Conservation (phyloP, 2,888 invertebrate species). For the Spodoptera picta region DNA sequence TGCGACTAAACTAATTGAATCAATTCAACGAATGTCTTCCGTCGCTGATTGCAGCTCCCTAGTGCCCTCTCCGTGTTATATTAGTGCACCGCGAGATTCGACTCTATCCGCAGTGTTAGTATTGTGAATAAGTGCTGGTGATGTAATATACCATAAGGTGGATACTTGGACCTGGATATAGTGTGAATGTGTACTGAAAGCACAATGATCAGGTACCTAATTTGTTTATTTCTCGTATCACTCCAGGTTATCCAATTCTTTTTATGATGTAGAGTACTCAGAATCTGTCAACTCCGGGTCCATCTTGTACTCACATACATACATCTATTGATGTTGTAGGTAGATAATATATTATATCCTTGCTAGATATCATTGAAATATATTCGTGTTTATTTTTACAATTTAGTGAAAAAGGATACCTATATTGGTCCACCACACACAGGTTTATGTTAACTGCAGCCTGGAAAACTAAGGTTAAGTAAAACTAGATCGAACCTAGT, state of each 20-base stretch:
- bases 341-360: no score
- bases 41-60: conserved; percentile 73
- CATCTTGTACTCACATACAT: no score
- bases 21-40: conserved; percentile 81
- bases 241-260: no score
- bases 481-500: not conserved
- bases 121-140: conserved; percentile 57
- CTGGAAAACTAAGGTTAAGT: no score
- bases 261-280: no score
- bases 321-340: no score
- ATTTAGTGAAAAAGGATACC: no score
- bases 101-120: conserved; percentile 45
- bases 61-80: conserved; percentile 27
- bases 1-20: conserved; percentile 74
- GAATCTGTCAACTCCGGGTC: no score
- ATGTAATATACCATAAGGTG: conserved; percentile 48
- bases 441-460: not conserved
- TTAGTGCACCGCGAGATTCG: conserved; percentile 42
- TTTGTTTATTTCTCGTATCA: not conserved
- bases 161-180: conserved; percentile 9
- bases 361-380: no score
- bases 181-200: conserved; percentile 1
- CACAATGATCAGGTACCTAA: conserved; percentile 67
- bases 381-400: no score
- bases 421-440: no score